Percentiles rank a stretch among this genome's conserved stretches.
These are phyloP conservation scores for Dinomys branickii DNA, from an alignment of 2,113 vertebrate genomes.

Conservation along the genomic window DNA sequence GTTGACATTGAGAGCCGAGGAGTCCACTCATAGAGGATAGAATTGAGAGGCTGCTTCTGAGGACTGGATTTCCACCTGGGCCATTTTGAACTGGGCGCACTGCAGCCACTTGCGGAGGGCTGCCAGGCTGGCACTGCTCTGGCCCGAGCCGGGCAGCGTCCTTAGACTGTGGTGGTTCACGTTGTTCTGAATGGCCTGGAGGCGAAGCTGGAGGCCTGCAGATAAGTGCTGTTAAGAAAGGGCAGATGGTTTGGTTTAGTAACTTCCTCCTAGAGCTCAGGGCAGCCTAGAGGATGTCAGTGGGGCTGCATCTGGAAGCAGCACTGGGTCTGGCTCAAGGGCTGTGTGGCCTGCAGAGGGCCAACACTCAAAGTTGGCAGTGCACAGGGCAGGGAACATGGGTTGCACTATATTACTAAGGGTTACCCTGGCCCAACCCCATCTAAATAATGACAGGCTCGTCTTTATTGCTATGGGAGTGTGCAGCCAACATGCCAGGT, in stretches of 20 bases:
- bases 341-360: not conserved
- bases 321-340: not conserved
- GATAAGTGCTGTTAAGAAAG: conserved; percentile 93
- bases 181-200: conserved; percentile 98
- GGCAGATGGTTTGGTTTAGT: not conserved
- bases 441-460: rapidly evolving
- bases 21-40: conserved; percentile 94
- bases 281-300: rapidly evolving
- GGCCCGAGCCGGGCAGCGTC: conserved; percentile 87
- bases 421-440: not conserved
- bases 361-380: not conserved
- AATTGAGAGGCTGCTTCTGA: conserved; percentile 99
- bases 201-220: conserved; percentile 96
- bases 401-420: not conserved
- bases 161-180: conserved; percentile 96
- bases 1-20: conserved; percentile 76
- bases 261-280: rapidly evolving
- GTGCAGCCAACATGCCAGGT: rapidly evolving
- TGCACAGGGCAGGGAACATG: rapidly evolving
- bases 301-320: not conserved
- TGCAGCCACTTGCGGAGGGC: conserved; percentile 98
- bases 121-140: conserved; percentile 88
- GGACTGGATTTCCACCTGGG: conserved; percentile 99
- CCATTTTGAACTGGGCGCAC: conserved; percentile 99
- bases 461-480: rapidly evolving